Base-by-base conservation (phyloP, 30 jellyfish, hydroid and myxozoan species). In the Aurelia aurita region DNA sequence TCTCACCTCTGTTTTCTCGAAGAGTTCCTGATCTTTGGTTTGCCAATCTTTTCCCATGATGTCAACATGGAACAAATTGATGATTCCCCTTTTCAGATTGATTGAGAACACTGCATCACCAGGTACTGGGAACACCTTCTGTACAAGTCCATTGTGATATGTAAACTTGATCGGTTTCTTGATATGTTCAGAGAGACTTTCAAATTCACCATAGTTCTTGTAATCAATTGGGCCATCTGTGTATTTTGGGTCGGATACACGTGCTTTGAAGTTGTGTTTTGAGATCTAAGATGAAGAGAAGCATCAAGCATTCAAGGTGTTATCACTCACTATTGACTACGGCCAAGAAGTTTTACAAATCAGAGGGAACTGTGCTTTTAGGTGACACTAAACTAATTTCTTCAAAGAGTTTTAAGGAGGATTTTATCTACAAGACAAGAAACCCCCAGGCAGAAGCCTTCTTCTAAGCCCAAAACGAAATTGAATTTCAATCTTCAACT, bases 41-140 rank as follows among this genome's bases (percentile, higher is more conserved):
- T 78, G 69, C 28, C 69, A 46, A n/a, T 70, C 87, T 45, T 68
- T 79, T 2, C 87, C 91, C 4, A n/a, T 63, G 53, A 79, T 28
- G 28, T 88, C 96, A 63, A 88, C 87, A 79, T 88, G 86, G 53
- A 88, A 60, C 75, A 88, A 25, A 63, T 63, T 79, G 85, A 88
- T 53, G 47, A 88, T 58, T 20, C 92, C 91, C 82, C 72, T 88
- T 74, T 88, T 88, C 70, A 88, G 44, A 62, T 88, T 79, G 47
- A 88, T 76, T 19, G 96, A 88, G 82, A 68, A 88, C 62, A 59
- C 25, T n/a, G 82, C 74, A 63, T 88, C 96, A 49, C 59, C 89
- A 18, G 51, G 62, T 39, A 25, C 26, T 12, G 89, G 58, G 85
- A 28, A 31, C 6, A 88, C 80, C 32, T 55, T 75, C 73, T 43